Percentiles rank a stretch among this genome's conserved stretches.
Evolutionary conservation across 2,888 invertebrate species (phyloP).

Genomic region (Stegana nigrithorax): DNA sequence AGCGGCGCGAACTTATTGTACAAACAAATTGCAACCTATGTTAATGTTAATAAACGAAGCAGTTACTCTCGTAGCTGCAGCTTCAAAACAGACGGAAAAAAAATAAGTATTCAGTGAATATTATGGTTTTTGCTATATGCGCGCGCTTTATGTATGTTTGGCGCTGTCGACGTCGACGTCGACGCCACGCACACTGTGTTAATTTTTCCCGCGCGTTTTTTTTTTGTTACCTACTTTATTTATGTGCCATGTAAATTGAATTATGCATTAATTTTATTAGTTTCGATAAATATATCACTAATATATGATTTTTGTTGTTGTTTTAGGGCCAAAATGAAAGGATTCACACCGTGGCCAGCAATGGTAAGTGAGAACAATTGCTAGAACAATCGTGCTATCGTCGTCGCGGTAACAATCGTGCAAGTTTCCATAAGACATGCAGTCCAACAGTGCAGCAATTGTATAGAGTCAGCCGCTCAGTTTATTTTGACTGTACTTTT

Average conservation of each 20-base stretch:
- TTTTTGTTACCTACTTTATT: conserved; percentile 13
- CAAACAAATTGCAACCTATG: background rate
- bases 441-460: background rate
- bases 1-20: background rate
- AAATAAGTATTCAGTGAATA: background rate
- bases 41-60: background rate
- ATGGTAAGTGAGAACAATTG: conserved; percentile 79
- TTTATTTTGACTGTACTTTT: conserved; percentile 13
- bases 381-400: conserved; percentile 19
- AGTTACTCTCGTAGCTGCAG: no score
- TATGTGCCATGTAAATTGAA: background rate
- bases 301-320: conserved; percentile 50
- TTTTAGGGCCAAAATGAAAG: conserved; percentile 97
- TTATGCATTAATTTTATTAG: background rate
- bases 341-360: conserved; percentile 96
- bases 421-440: conserved; percentile 29
- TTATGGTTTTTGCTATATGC: background rate
- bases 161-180: conserved; percentile 36
- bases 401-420: conserved; percentile 32
- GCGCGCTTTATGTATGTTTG: background rate
- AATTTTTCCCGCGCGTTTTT: conserved; percentile 51
- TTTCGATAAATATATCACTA: no score
- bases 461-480: background rate
- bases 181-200: background rate
- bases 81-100: background rate